phyloP scores from a whole-genome alignment of 2,888 invertebrate species.

The Furcula furcula region DNA sequence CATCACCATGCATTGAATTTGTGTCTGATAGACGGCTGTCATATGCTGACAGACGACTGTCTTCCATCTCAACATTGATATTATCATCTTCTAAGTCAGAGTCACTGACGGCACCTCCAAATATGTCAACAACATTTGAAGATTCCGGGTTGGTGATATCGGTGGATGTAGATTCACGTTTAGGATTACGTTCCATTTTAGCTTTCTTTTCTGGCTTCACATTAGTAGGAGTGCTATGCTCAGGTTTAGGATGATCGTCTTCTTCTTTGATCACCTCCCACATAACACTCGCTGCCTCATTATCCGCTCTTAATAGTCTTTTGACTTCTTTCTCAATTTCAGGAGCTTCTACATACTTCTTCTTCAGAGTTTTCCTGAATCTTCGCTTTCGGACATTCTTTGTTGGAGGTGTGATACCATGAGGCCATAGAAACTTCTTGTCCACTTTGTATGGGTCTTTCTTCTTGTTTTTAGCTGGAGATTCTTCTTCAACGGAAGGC shows the following conservation, averaged over 20 bases:
- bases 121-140: conserved; percentile 86
- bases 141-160: conserved; percentile 42
- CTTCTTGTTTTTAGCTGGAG: conserved; percentile 89
- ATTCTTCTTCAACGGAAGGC: conserved; percentile 88
- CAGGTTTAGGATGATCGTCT: conserved; percentile 83
- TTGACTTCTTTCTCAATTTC: conserved; percentile 99
- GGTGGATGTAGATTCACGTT: conserved; percentile 30
- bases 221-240: conserved; percentile 34
- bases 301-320: conserved; percentile 93
- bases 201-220: conserved; percentile 57
- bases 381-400: conserved; percentile 96
- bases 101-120: conserved; percentile 96
- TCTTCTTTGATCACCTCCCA: conserved; percentile 96
- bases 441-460: conserved; percentile 92
- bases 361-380: conserved; percentile 96
- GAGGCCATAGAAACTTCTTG: conserved; percentile 96
- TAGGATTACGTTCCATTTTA: conserved; percentile 46
- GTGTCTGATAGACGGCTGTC: conserved; percentile 87
- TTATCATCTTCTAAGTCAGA: conserved; percentile 91
- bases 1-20: conserved; percentile 57
- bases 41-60: conserved; percentile 88
- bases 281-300: conserved; percentile 93
- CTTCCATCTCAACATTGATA: conserved; percentile 90
- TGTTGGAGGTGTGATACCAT: conserved; percentile 97
- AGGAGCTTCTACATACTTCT: conserved; percentile 98